Evolutionary conservation across 1,140 invertebrate genomes (phyloP).

Genomic region (Asobara japonica): DNA sequence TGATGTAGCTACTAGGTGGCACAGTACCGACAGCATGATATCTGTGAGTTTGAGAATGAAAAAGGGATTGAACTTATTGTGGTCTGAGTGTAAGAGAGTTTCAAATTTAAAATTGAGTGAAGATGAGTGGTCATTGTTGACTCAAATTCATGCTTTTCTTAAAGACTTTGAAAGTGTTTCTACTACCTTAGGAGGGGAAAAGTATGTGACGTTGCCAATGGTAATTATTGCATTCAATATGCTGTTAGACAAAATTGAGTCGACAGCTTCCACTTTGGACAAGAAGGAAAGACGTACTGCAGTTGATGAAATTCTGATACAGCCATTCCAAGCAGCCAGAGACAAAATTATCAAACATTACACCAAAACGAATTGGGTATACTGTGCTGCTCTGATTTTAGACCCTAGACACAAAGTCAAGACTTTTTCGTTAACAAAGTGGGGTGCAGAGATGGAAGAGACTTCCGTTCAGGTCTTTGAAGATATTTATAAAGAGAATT

Average conservation of each 20-base stretch:
- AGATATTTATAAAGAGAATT: neutral
- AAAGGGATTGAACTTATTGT: neutral
- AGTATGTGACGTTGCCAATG: conserved; percentile 49
- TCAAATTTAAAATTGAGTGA: neutral
- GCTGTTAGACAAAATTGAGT: conserved; percentile 38
- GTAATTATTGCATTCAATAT: conserved; percentile 54
- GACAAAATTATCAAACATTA: conserved; percentile 56
- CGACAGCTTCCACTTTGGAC: neutral
- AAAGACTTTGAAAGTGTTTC: conserved; percentile 50
- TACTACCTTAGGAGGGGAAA: conserved; percentile 48
- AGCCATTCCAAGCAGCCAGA: conserved; percentile 47
- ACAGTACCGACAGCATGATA: conserved; percentile 36
- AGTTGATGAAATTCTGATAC: neutral
- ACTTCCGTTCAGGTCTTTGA: neutral
- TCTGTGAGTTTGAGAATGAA: conserved; percentile 9
- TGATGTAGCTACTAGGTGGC: conserved; percentile 25
- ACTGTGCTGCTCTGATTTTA: conserved; percentile 53
- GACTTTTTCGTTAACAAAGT: conserved; percentile 42
- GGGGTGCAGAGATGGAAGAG: conserved; percentile 2
- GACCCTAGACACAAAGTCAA: conserved; percentile 54
- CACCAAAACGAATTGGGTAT: conserved; percentile 54
- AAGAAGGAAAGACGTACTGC: neutral
- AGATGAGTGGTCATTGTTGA: neutral
- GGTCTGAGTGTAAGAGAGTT: neutral
- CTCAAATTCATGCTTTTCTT: conserved; percentile 36